Evolutionary conservation across 2,113 vertebrate genomes (phyloP).

Genomic region (Drymodes brunneopygia): DNA sequence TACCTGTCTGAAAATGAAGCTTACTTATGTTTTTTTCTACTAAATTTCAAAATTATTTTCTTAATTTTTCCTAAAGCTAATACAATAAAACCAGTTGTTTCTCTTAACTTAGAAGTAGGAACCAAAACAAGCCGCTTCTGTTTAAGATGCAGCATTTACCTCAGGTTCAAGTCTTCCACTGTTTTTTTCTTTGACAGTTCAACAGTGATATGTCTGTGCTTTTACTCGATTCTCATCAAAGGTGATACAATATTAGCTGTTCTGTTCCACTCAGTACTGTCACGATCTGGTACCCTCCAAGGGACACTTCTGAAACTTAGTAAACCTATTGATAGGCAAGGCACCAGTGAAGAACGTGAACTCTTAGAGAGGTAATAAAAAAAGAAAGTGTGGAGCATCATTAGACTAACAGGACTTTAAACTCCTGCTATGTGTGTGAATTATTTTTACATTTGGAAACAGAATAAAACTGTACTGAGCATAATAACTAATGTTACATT

Average conservation of each 20-base stretch:
- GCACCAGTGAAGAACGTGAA: neutral
- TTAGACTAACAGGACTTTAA: neutral
- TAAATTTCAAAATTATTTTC: neutral
- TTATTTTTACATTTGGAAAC: neutral
- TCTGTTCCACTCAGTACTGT: neutral
- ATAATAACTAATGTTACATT: constrained; percentile 8
- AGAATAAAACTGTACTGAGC: constrained; percentile 34
- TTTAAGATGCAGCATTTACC: neutral
- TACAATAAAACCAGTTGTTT: neutral
- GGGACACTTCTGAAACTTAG: neutral
- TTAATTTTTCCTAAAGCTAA: neutral
- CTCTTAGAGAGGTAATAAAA: neutral
- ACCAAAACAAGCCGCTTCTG: neutral
- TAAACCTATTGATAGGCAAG: neutral
- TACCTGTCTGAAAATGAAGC: neutral
- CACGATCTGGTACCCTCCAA: neutral
- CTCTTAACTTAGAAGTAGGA: neutral
- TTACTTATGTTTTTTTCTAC: neutral
- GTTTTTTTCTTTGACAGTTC: neutral
- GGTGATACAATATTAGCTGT: neutral
- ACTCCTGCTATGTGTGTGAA: neutral
- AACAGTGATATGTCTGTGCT: neutral
- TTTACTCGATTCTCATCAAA: neutral
- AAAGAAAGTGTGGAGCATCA: neutral
- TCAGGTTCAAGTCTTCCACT: neutral